These are phyloP conservation scores for Kuschelorhynchus macadamiae DNA, from an alignment of 2,888 invertebrate genomes.

Conservation along the genomic window DNA sequence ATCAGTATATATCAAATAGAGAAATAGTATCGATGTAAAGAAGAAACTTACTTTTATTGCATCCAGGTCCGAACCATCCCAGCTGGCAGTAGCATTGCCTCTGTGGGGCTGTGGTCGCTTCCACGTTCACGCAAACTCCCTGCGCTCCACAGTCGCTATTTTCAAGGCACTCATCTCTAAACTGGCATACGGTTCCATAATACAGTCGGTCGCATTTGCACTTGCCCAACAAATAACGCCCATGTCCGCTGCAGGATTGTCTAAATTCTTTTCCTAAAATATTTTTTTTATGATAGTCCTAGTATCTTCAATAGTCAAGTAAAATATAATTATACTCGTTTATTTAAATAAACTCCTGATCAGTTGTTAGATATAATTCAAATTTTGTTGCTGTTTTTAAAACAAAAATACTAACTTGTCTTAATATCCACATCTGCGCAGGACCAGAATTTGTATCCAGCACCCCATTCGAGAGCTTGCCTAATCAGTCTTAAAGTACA, in stretches of 20 bases:
- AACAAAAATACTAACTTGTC: constrained; percentile 67
- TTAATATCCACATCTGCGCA: constrained; percentile 94
- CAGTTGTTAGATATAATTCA: no score
- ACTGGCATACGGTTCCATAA: constrained; percentile 89
- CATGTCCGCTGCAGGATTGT: constrained; percentile 89
- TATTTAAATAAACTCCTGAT: no score
- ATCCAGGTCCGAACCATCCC: constrained; percentile 90
- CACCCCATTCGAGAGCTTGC: constrained; percentile 91
- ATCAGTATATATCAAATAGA: no score
- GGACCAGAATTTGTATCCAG: constrained; percentile 92
- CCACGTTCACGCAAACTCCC: constrained; percentile 87
- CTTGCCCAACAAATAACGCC: constrained; percentile 82
- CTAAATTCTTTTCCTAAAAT: constrained; percentile 80
- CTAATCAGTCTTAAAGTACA: constrained; percentile 91
- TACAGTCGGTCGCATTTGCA: constrained; percentile 87
- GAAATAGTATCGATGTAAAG: no score
- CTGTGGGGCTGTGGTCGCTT: constrained; percentile 85
- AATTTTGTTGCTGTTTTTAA: no score
- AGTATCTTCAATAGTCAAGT: no score
- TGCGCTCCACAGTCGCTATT: constrained; percentile 89
- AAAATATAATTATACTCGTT: no score
- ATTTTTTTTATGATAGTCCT: no score
- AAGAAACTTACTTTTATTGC: constrained; percentile 86
- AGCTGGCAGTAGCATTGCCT: constrained; percentile 91
- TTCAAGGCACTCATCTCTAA: constrained; percentile 87